Evolutionary conservation across 1,140 invertebrate genomes (phyloP), one percentile per base, ranked within the genome.

Genomic region (Camponotus vicinus): DNA sequence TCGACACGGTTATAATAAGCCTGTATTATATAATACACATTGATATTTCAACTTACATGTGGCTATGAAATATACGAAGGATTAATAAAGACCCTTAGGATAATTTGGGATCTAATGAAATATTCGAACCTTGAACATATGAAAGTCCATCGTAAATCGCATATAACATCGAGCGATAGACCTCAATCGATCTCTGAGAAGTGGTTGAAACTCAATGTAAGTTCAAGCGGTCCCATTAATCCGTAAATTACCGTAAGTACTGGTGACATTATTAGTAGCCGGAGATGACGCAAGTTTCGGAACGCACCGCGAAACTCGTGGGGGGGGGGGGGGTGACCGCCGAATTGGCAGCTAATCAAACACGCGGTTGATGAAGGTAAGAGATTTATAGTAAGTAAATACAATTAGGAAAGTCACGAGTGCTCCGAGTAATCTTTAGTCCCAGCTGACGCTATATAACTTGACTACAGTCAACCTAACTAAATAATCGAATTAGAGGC

Each of bases 341-440:
- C 64, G 37, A 55, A 90, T 90, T 86, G 78, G 59, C 84, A 80
- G 80, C 64, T 89, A 92, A 92, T 92, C 79, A 92, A 91, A 92
- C 88, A 75, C n/a, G 4, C 15, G 40, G 18, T 45, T 59, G 85
- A 67, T 49, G 79, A 89, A 85, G 64, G 89, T 86, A 85, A 86
- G 76, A 90, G 91, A 93, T 92, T 92, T 92, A 93, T 93, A 87
- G 92, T 91, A 90, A 89, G 87, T 77, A 92, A 92, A 93, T 92
- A 88, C 88, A 93, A 92, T 93, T 93, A 92, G 63, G 61, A 89
- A 88, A 92, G 90, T 90, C 91, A 87, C 89, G 87, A 92, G 91
- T 92, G 75, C 85, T 78, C 87, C 21, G 79, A 89, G 69, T 90
- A 89, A 91, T 86, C 90, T 91, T 88, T 89, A 88, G 78, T 79